Evolutionary conservation across 2,797 vertebrate genomes (phyloP).

Genomic region (Jordanella pulchra): DNA sequence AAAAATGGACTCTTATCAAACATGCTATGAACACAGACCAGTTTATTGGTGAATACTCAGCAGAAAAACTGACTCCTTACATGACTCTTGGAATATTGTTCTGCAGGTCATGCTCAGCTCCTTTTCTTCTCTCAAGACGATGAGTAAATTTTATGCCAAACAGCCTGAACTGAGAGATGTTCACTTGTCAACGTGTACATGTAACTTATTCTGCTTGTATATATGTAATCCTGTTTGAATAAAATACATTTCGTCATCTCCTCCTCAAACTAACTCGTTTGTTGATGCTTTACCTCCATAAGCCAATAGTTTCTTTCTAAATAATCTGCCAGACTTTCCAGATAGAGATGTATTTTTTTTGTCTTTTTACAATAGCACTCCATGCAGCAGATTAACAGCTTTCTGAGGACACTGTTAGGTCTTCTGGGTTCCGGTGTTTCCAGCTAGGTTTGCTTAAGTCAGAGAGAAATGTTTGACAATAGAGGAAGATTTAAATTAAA

Average conservation of each 20-base stretch:
- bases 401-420: neutral
- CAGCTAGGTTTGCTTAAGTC: neutral
- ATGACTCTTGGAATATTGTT: neutral
- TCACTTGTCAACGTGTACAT: neutral
- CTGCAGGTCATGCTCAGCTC: neutral
- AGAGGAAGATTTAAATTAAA: neutral
- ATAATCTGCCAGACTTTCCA: neutral
- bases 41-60: neutral
- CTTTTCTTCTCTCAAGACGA: neutral
- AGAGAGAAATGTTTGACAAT: neutral
- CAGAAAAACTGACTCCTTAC: neutral
- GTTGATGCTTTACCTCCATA: neutral
- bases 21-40: neutral
- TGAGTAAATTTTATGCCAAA: neutral
- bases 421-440: neutral
- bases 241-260: neutral
- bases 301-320: too few species aligned
- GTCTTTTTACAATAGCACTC: too few species aligned
- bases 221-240: slow-evolving; percentile 1
- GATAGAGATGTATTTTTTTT: neutral
- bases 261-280: neutral
- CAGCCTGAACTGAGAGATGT: neutral
- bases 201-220: neutral
- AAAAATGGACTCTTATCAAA: neutral
- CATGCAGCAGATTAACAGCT: neutral